Evolutionary conservation across 2,797 vertebrate genomes (phyloP).

Genomic region (Remorina albescens): DNA sequence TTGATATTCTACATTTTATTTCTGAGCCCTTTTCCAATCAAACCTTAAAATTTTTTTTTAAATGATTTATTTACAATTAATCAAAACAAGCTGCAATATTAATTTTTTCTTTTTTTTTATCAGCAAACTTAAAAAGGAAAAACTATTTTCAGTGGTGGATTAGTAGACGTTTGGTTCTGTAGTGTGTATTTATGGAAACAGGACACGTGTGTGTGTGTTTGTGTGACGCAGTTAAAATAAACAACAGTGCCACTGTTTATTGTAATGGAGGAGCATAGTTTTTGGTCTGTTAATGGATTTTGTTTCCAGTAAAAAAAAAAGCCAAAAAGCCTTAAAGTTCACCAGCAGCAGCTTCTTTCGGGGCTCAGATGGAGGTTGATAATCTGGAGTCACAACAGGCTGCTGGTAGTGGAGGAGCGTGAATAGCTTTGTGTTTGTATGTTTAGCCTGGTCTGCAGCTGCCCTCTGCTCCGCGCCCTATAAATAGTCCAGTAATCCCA

Average conservation of each 20-base stretch:
- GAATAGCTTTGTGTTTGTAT: conserved; percentile 31
- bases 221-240: background rate
- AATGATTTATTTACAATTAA: no score
- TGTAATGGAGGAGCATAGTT: background rate
- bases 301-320: background rate
- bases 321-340: background rate
- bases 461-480: conserved; percentile 49
- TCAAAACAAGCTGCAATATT: no score
- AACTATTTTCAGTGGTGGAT: background rate
- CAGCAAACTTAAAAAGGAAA: no score
- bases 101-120: no score
- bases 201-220: background rate
- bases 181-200: background rate
- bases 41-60: no score
- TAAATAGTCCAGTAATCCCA: conserved; percentile 76
- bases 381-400: background rate
- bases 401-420: background rate
- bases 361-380: background rate
- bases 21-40: no score
- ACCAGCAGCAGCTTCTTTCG: background rate
- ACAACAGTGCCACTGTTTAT: background rate
- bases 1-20: background rate
- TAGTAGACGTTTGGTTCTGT: background rate
- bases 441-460: conserved; percentile 40
- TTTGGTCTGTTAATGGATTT: background rate